Percentiles rank a stretch among this genome's conserved stretches.
These are phyloP conservation scores for Argyresthia albistria DNA, from an alignment of 2,888 invertebrate species.

Conservation along the genomic window DNA sequence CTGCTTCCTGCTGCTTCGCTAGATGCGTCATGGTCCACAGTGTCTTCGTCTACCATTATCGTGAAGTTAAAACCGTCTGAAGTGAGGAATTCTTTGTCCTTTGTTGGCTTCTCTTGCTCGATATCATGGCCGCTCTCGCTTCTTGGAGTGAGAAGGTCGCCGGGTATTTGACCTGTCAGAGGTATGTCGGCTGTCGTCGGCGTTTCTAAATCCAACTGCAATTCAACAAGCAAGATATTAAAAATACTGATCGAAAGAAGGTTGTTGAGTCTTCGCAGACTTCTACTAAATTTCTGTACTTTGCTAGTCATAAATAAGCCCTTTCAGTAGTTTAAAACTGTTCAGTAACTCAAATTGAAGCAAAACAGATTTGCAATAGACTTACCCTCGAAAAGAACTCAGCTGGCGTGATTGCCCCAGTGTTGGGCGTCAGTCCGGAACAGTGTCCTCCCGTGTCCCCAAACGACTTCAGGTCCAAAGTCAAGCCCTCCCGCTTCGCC, in stretches of 20 bases:
- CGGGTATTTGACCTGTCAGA: slow-evolving; percentile 37
- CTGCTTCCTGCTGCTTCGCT: slow-evolving; percentile 23
- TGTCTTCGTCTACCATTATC: slow-evolving; percentile 46
- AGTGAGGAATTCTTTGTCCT: slow-evolving; percentile 39
- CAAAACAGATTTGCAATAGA: slow-evolving; percentile 2
- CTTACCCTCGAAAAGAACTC: slow-evolving; percentile 52
- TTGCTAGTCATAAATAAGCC: no score
- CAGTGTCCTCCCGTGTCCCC: slow-evolving; percentile 22
- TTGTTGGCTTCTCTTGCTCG: slow-evolving; percentile 21
- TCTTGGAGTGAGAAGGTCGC: slow-evolving; percentile 43
- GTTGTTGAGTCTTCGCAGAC: no score
- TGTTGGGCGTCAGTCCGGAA: slow-evolving; percentile 29
- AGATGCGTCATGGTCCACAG: slow-evolving; percentile 24
- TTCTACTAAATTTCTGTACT: no score
- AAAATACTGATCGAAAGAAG: no score
- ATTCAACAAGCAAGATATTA: slow-evolving; percentile 4
- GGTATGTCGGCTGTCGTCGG: slow-evolving; percentile 64
- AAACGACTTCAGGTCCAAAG: slow-evolving; percentile 53
- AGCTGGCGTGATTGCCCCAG: slow-evolving; percentile 47
- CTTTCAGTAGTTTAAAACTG: no score
- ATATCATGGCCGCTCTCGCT: slow-evolving; percentile 39
- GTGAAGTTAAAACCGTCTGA: slow-evolving; percentile 56
- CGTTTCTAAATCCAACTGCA: slow-evolving; percentile 62
- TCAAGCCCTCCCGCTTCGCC: slow-evolving; percentile 38
- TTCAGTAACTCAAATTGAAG: slow-evolving; percentile 4